These are phyloP conservation scores for Lepus europaeus DNA, from an alignment of 2,113 vertebrate species.

Conservation along the genomic window DNA sequence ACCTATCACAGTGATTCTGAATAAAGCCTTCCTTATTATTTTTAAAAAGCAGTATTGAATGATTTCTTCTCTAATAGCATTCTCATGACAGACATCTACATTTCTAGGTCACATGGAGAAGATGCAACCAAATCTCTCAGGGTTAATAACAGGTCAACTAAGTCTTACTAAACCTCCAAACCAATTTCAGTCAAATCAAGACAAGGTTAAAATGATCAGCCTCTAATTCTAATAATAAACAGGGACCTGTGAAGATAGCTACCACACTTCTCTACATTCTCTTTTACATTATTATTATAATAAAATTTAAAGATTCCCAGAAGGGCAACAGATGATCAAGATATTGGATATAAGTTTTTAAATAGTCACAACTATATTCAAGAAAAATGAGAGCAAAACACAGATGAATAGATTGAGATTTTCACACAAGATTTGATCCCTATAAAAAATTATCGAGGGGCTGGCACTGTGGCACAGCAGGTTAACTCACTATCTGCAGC, in stretches of 20 bases:
- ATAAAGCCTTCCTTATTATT: too few species aligned
- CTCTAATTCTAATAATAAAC: neutral
- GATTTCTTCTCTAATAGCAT: neutral
- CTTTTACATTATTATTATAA: neutral
- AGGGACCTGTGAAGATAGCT: neutral
- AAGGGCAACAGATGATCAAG: neutral
- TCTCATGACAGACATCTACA: neutral
- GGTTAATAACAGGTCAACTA: neutral
- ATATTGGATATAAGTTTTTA: neutral
- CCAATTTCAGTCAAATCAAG: neutral
- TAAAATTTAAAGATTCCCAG: neutral
- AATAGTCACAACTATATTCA: neutral
- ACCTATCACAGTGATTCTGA: too few species aligned
- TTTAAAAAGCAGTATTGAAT: neutral
- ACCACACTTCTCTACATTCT: neutral
- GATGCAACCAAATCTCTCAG: neutral
- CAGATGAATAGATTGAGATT: neutral
- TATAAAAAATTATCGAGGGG: neutral
- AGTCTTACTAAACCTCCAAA: neutral
- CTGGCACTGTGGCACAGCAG: too few species aligned
- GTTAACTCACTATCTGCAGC: too few species aligned
- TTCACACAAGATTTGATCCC: neutral
- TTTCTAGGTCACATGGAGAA: neutral
- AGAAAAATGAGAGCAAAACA: neutral
- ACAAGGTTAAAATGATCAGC: neutral